Conservation (phyloP, 2,113 vertebrate genomes). For the Dicentrarchus labrax region DNA sequence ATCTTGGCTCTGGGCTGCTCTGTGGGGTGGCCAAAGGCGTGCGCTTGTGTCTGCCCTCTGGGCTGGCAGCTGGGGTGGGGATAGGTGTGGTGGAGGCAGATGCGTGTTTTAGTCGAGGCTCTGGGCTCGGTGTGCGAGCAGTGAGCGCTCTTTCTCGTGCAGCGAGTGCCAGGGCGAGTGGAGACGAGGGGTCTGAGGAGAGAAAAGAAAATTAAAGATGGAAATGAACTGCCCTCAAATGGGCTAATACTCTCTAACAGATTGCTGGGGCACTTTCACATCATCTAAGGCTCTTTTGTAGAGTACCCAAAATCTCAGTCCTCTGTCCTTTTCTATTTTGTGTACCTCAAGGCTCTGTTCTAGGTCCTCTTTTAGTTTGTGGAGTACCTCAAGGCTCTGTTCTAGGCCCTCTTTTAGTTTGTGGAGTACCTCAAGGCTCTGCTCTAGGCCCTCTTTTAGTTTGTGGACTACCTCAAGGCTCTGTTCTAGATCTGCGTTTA, state of each 20-base stretch:
- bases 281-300: neutral
- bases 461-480: neutral
- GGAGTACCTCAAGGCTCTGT: neutral
- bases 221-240: neutral
- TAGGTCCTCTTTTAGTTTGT: neutral
- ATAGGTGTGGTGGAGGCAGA: slow-evolving; percentile 73
- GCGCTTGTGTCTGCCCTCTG: slow-evolving; percentile 84
- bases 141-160: slow-evolving; percentile 96
- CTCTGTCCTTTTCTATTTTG: too few species aligned
- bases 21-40: slow-evolving; percentile 88
- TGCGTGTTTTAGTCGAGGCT: slow-evolving; percentile 73
- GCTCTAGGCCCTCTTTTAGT: neutral
- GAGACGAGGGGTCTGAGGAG: slow-evolving; percentile 91
- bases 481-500: neutral
- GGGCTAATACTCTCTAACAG: neutral
- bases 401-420: neutral
- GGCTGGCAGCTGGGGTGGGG: slow-evolving; percentile 87
- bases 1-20: slow-evolving; percentile 89
- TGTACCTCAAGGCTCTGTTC: neutral
- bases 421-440: too few species aligned
- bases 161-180: slow-evolving; percentile 96
- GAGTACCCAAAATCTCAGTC: too few species aligned
- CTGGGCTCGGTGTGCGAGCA: slow-evolving; percentile 90
- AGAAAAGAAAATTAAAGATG: neutral
- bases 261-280: too few species aligned